Base-by-base conservation (phyloP, 2,888 invertebrate species). In the Polydrusus tereticollis region DNA sequence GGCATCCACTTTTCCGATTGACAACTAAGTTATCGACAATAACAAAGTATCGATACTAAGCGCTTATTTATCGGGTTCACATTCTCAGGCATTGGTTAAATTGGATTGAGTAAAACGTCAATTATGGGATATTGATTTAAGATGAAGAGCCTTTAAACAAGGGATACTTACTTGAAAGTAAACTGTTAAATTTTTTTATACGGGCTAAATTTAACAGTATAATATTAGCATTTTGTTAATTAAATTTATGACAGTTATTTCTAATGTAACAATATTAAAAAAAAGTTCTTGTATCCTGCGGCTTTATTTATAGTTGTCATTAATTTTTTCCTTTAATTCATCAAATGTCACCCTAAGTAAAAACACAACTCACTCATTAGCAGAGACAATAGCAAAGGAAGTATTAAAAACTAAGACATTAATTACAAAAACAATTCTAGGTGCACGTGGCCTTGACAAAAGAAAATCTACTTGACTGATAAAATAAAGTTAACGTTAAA, bases 71-170 rank as follows among this genome's bases (percentile, higher is more conserved):
- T 14, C 26, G 41, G 41, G 29, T 55, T 29, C 62, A 55, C 41
- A 62, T 69, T 29, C 69, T 14, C 62, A 26, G 55, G 62, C 55
- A 69, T 70, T 59, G 65, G 65, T 36, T 70, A 65, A 70, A 70
- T 70, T 70, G 70, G 64, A 70, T 59, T 59, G 70, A 70, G 70
- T 58, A 65, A 64, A 70, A 70, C 70, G 70, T 70, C 65, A 65
- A 70, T 70, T 65, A 70, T 29, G 64, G 63, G 47, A 65, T 57
- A 64, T 65, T 70, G 68, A 69, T 62, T 69, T 55, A 62, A 41
- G 69, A 41, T 69, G 52, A 55, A 62, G 62, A 52, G 41, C 45
- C 43, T 62, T 26, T 62, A 60, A 69, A 62, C 60, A 62, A 69
- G 62, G 52, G 26, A 26, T 43, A 55, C 23, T 62, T 55, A 52